These are phyloP conservation scores for Prolemur simus DNA, from an alignment of 2,113 vertebrate species.

Conservation along the genomic window DNA sequence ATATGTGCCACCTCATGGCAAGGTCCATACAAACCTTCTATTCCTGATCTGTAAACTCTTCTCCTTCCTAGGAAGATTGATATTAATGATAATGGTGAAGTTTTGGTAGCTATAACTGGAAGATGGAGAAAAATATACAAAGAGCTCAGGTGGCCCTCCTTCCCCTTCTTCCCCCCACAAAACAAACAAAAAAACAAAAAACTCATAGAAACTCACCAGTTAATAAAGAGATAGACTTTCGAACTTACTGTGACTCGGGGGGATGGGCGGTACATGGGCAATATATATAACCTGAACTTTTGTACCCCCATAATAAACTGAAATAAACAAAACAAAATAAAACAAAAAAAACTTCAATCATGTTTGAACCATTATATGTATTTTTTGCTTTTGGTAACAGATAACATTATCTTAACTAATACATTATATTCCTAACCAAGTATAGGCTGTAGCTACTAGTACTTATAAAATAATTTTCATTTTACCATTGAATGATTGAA, in stretches of 20 bases:
- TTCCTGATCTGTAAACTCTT: not conserved
- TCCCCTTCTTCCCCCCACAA: not conserved
- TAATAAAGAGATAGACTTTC: not conserved
- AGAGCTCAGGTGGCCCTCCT: not conserved
- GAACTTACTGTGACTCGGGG: not conserved
- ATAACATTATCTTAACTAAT: not conserved
- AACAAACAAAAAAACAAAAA: not conserved
- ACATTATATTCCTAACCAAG: not conserved
- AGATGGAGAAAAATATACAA: not conserved
- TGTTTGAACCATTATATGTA: not conserved
- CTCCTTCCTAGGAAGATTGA: not conserved
- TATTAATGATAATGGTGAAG: not conserved
- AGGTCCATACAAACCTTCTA: not conserved
- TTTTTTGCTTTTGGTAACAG: not conserved
- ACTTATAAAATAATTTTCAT: not conserved
- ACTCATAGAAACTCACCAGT: not conserved
- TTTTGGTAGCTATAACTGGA: not conserved
- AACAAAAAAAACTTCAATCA: not conserved
- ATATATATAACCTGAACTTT: too few relatives aligned
- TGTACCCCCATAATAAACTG: too few relatives aligned
- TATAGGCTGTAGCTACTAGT: not conserved
- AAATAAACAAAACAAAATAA: not conserved
- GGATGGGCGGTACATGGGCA: too few relatives aligned
- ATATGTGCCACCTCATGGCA: not conserved
- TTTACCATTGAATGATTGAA: not conserved